Conservation (phyloP, 2,797 vertebrate species). For the Coendou prehensilis region DNA sequence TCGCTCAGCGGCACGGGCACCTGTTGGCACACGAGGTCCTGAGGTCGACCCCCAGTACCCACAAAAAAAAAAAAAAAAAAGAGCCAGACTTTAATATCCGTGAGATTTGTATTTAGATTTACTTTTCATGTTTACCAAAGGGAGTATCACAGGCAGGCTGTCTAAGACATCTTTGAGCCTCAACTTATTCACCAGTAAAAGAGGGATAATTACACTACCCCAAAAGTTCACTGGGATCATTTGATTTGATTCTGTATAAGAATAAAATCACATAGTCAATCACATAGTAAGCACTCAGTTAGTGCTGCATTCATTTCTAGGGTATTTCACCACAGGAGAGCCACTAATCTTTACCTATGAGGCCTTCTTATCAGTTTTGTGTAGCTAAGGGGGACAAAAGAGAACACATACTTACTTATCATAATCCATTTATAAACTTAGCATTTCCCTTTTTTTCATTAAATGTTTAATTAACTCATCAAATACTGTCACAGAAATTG, state of each 20-base stretch:
- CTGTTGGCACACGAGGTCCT: too few relatives aligned
- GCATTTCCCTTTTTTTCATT: not conserved
- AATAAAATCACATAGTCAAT: not conserved
- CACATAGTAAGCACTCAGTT: not conserved
- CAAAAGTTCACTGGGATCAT: not conserved
- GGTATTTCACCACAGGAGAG: not conserved
- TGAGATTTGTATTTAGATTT: not conserved
- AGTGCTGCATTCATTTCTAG: not conserved
- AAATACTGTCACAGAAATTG: not conserved
- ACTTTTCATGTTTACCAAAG: not conserved
- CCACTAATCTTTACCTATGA: not conserved
- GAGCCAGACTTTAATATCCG: not conserved
- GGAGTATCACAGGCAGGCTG: not conserved
- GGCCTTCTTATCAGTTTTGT: not conserved
- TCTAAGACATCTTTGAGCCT: not conserved
- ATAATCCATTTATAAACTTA: not conserved
- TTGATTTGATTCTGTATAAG: not conserved
- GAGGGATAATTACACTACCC: not conserved
- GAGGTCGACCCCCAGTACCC: too few relatives aligned
- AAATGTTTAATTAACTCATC: not conserved
- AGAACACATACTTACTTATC: not conserved
- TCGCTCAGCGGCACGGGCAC: too few relatives aligned
- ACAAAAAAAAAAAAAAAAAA: too few relatives aligned
- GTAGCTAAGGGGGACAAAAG: not conserved
- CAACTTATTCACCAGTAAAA: not conserved